Evolutionary conservation across 2,113 vertebrate genomes (phyloP), one percentile per base, ranked within the genome.

Genomic region (Riparia riparia): DNA sequence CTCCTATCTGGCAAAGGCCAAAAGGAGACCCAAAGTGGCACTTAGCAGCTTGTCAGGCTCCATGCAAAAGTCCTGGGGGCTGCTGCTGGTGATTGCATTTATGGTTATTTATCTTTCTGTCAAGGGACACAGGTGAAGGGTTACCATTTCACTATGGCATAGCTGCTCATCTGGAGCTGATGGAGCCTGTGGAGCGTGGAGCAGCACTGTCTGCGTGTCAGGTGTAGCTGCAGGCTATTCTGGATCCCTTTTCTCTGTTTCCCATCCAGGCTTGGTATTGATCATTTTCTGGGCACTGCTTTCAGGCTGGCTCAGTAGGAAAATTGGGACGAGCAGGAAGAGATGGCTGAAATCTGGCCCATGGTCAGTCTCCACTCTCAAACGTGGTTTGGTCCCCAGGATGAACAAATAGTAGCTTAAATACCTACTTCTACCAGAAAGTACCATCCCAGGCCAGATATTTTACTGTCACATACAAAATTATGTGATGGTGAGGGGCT

Each of bases 341-440:
- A 84, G 56, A 28, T 1, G 0, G 16, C 14, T 66, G 25, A 9
- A 31, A 39, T 51, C 39, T 73, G 39, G n/a, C 22, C 17, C 17
- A 25, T 0, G 7, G 32, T 77, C 60, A 63, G 16, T 50, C 60
- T 74, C 44, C 45, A 50, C 22, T 65, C 65, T 82, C 24, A 41
- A 53, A 70, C 37, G 9, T 5, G 0, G 0, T 53, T 72, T 61
- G 25, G 9, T 45, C 17, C 13, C 28, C 4, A 18, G 45, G 19
- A 39, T 17, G 14, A 91, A 41, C 4, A 80, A 63, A 10, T 32
- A 74, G n/a, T 39, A 80, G 28, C 29, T 70, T 32, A 57, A 89
- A 61, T 79, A 82, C 17, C 20, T 87, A 18, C 37, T 72, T 72
- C 20, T 65, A 47, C 24, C 7, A 77, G 45, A 17, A 84, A 56